Evolutionary conservation across 2,888 invertebrate genomes (phyloP).

Genomic region (Rutpela maculata): DNA sequence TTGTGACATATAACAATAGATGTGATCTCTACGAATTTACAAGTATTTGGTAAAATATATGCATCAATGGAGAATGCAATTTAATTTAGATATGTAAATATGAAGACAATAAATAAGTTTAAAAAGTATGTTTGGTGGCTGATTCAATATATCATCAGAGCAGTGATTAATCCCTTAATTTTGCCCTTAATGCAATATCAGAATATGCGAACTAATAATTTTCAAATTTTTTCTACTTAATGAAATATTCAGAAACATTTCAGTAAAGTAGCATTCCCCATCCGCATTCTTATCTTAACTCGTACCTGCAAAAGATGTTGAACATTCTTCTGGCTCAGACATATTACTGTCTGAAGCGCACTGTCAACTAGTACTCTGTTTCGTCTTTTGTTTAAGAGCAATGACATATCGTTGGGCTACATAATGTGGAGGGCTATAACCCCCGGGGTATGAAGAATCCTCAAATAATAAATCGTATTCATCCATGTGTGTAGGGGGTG

Average conservation of each 20-base stretch:
- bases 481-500: conserved; percentile 90
- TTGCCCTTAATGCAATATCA: too few species aligned
- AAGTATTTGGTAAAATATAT: too few species aligned
- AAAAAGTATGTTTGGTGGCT: too few species aligned
- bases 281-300: not conserved
- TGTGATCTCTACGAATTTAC: too few species aligned
- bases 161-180: too few species aligned
- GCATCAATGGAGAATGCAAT: too few species aligned
- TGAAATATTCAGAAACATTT: not conserved
- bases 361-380: conserved; percentile 43
- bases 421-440: conserved; percentile 94
- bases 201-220: too few species aligned
- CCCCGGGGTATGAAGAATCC: conserved; percentile 93
- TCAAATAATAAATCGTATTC: conserved; percentile 96
- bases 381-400: conserved; percentile 41
- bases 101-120: too few species aligned
- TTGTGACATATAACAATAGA: too few species aligned
- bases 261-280: not conserved
- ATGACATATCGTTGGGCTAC: conserved; percentile 91
- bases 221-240: too few species aligned
- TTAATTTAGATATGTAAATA: too few species aligned
- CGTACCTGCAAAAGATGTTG: conserved; percentile 21
- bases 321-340: conserved; percentile 35
- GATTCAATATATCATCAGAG: too few species aligned
- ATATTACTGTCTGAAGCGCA: conserved; percentile 34